Base-by-base conservation (phyloP, 2,797 vertebrate species). In the Schizopygopsis pylzovi region DNA sequence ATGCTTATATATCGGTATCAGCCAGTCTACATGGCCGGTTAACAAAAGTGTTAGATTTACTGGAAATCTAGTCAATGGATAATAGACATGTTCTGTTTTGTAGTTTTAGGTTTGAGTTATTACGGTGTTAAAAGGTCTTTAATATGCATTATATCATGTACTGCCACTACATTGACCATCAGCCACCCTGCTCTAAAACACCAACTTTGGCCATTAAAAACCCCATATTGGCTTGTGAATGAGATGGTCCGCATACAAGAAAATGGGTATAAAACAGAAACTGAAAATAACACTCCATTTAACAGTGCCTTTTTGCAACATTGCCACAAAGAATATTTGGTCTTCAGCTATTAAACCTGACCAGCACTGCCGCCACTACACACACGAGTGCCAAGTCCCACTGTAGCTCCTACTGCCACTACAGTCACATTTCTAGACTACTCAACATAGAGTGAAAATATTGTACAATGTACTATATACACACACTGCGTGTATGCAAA, bases 271-370 rank as follows among this genome's bases (percentile, higher is more conserved):
- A 78, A 37, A 73, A 77, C 71, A 67, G 70, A 47, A 61, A 75
- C 75, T 49, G 20, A 47, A 63, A 71, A 18, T 11, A 67, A 73
- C 33, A 59, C 63, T 78, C 67, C 72, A 85, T 70, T 87, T 81
- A 83, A 84, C 86, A 86, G 87, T 75, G 76, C 89, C 83, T 86
- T 90, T 86, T 90, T 90, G 88, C 89, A 91, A 88, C 89, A 89
- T 82, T 84, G 86, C 41, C 67, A 68, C 77, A 91, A 92, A 87
- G 90, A 93, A 92, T 67, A 90, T 92, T 92, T 91, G 89, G 90
- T 91, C 92, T 92, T 92, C 92, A 90, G 91, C 94, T 90, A 91
- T 92, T 89, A 86, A 85, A 90, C 90, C 88, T 85, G 68, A 90
- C 86, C 85, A 85, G 88, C 88, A 82, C 87, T 81, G 86, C 90